Evolutionary conservation across 2,113 vertebrate species (phyloP).

Genomic region (Microtus montanus): DNA sequence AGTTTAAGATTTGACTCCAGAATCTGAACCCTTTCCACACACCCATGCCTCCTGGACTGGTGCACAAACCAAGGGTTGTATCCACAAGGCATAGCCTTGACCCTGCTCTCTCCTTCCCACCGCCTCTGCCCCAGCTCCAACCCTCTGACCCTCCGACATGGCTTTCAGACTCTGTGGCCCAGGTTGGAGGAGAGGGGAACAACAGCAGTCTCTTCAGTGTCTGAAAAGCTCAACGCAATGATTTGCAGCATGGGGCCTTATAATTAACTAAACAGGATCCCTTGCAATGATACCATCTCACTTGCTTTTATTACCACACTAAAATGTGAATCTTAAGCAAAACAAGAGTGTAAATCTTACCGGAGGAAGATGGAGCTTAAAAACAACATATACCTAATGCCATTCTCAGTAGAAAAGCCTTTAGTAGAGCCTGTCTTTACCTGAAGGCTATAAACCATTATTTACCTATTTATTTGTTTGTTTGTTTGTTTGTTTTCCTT

Average conservation of each 20-base stretch:
- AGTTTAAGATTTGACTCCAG: neutral
- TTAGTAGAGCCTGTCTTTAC: conserved; percentile 73
- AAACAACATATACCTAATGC: conserved; percentile 69
- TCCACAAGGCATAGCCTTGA: neutral
- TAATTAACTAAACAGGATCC: conserved; percentile 86
- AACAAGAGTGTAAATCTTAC: conserved; percentile 87
- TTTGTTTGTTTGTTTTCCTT: conserved; percentile 13
- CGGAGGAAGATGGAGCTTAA: conserved; percentile 78
- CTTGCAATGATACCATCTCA: conserved; percentile 82
- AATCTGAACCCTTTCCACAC: neutral
- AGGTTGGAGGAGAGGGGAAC: conserved; percentile 61
- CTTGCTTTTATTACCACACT: conserved; percentile 84
- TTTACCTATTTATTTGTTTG: neutral
- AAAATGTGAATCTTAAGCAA: conserved; percentile 88
- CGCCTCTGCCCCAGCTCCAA: neutral
- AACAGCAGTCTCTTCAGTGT: conserved; percentile 64
- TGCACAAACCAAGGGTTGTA: fast-evolving
- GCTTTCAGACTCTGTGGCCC: neutral
- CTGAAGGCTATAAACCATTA: conserved; percentile 80
- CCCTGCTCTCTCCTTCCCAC: neutral
- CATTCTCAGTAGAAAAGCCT: conserved; percentile 67
- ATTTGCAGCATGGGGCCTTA: conserved; percentile 79
- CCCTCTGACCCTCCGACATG: too few species aligned
- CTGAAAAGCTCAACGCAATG: conserved; percentile 76
- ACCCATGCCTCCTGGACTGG: neutral